Conservation (phyloP, 2,888 invertebrate genomes). For the Frankliniella fusca region DNA sequence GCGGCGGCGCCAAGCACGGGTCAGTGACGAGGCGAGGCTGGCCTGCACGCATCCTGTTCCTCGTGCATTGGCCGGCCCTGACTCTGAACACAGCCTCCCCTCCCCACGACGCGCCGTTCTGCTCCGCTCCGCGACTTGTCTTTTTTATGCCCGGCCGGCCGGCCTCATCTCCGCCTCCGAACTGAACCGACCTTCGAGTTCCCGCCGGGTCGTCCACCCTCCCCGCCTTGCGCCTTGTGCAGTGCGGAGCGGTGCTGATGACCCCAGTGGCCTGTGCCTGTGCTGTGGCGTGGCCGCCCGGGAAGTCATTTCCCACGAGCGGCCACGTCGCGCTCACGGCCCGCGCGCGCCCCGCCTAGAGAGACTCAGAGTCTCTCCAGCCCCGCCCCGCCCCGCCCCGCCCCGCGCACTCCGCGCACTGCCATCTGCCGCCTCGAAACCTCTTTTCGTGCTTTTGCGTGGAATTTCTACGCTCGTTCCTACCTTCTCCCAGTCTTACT, state of each 20-base stretch:
- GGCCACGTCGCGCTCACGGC: too few relatives aligned
- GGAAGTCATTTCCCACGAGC: neutral
- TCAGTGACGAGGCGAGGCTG: too few relatives aligned
- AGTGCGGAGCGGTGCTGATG: slow-evolving; percentile 31
- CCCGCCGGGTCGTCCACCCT: slow-evolving; percentile 12
- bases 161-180: too few relatives aligned
- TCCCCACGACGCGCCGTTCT: neutral
- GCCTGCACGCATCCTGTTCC: slow-evolving; percentile 13
- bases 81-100: neutral
- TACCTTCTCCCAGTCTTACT: too few relatives aligned
- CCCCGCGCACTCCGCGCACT: neutral
- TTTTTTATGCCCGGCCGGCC: too few relatives aligned
- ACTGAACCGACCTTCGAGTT: slow-evolving; percentile 30
- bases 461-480: neutral
- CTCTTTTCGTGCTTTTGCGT: neutral
- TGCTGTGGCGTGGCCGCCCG: neutral
- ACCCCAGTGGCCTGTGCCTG: neutral
- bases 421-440: neutral
- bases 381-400: neutral
- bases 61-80: slow-evolving; percentile 15
- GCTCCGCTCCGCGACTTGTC: slow-evolving; percentile 4
- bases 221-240: slow-evolving; percentile 33
- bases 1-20: too few relatives aligned
- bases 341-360: neutral
- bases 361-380: too few relatives aligned